Percentiles rank a stretch among this genome's conserved stretches.
These are phyloP conservation scores for Dyspetes luteomarginatus DNA, from an alignment of 2,888 invertebrate species.

Conservation along the genomic window DNA sequence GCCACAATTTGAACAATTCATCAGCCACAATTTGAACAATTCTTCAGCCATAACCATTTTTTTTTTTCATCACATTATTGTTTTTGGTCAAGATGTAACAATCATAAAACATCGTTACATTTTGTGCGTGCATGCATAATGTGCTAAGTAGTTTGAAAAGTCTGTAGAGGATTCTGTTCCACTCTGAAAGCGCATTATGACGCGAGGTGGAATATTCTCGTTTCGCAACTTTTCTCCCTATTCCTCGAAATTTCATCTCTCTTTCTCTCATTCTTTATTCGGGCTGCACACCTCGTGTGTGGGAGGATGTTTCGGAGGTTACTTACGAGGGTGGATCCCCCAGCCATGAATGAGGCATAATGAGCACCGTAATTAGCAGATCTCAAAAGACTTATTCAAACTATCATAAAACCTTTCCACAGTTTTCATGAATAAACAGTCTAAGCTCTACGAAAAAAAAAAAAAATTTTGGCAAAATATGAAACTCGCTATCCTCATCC, in stretches of 20 bases:
- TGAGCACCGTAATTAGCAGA: constrained; percentile 60
- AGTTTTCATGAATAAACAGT: constrained; percentile 43
- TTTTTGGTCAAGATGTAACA: constrained; percentile 55
- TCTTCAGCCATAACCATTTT: too few species aligned
- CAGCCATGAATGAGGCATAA: constrained; percentile 54
- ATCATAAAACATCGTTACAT: constrained; percentile 38
- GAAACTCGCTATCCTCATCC: too few species aligned
- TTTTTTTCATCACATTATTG: too few species aligned
- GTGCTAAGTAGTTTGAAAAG: constrained; percentile 34
- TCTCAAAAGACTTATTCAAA: too few species aligned
- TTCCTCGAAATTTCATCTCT: background rate
- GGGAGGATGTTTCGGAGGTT: constrained; percentile 61
- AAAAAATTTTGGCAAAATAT: too few species aligned
- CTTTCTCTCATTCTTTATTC: background rate
- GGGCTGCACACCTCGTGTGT: constrained; percentile 27
- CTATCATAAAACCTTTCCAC: constrained; percentile 8
- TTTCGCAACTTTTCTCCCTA: constrained; percentile 6
- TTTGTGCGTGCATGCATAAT: background rate
- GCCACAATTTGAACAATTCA: too few species aligned
- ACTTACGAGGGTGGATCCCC: constrained; percentile 47
- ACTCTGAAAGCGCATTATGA: background rate
- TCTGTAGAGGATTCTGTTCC: constrained; percentile 26
- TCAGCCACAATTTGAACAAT: too few species aligned
- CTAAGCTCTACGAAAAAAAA: background rate
- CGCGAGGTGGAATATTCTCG: constrained; percentile 27